Conservation (phyloP, 1,140 invertebrate genomes). For the Eurytemora carolleeae region DNA sequence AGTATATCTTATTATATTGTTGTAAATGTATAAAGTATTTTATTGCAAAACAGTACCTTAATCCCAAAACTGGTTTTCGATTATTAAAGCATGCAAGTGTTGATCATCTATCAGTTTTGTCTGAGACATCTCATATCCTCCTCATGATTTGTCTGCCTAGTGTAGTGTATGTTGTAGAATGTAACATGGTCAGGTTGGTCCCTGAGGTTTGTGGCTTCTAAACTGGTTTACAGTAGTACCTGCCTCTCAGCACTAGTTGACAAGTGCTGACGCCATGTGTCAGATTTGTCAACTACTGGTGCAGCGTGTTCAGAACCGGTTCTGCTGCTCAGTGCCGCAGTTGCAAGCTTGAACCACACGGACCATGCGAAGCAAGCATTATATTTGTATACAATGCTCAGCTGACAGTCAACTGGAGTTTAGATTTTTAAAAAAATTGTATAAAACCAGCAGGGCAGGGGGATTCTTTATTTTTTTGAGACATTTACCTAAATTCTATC, state of each 20-base stretch:
- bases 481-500: background rate
- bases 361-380: no score
- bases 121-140: background rate
- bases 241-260: background rate
- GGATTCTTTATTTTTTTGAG: background rate
- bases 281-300: background rate
- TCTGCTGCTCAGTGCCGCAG: background rate
- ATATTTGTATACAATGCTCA: background rate
- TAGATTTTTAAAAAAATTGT: background rate
- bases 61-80: no score
- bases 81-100: no score
- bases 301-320: background rate
- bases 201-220: background rate
- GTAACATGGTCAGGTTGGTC: background rate
- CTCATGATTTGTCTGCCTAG: background rate
- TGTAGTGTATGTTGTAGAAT: background rate
- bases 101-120: no score
- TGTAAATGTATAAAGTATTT: no score
- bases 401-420: background rate
- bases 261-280: background rate
- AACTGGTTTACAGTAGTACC: background rate
- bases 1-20: no score
- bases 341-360: background rate
- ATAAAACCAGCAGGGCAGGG: background rate
- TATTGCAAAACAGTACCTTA: no score